These are phyloP conservation scores for Salvelinus alpinus DNA, from an alignment of 2,113 vertebrate species.

Conservation along the genomic window DNA sequence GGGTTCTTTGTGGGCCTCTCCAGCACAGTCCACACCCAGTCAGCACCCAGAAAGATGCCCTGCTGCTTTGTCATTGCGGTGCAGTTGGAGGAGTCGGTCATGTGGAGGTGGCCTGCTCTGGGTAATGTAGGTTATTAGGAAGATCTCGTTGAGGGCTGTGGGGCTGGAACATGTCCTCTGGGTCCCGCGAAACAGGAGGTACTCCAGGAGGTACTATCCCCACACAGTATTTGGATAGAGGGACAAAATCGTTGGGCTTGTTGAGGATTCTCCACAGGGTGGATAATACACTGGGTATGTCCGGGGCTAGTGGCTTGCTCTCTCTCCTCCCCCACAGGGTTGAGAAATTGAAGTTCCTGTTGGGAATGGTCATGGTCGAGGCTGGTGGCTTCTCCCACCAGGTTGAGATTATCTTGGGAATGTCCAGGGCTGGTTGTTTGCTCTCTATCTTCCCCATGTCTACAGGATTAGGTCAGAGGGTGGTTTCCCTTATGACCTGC, in stretches of 20 bases:
- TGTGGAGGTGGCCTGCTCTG: constrained; percentile 60
- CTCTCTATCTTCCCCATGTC: constrained; percentile 45
- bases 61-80: constrained; percentile 72
- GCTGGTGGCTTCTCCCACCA: constrained; percentile 11
- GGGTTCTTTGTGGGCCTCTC: constrained; percentile 68
- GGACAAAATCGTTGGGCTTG: constrained; percentile 43
- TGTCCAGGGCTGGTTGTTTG: background rate
- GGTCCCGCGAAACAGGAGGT: constrained; percentile 70
- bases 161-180: constrained; percentile 64
- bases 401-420: too few species aligned
- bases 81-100: constrained; percentile 67
- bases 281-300: background rate
- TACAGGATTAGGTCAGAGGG: constrained; percentile 43
- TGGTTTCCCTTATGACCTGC: constrained; percentile 68
- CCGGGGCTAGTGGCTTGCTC: constrained; percentile 10
- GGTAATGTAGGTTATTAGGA: constrained; percentile 74
- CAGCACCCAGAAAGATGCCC: constrained; percentile 68
- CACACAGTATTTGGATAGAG: constrained; percentile 65
- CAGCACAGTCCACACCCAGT: constrained; percentile 76
- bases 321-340: too few species aligned
- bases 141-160: constrained; percentile 65
- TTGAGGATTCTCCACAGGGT: constrained; percentile 44
- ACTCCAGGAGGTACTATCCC: constrained; percentile 64
- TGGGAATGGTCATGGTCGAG: background rate
- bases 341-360: too few species aligned